Base-by-base conservation (phyloP, 1,140 invertebrate species). In the Hyles euphorbiae region DNA sequence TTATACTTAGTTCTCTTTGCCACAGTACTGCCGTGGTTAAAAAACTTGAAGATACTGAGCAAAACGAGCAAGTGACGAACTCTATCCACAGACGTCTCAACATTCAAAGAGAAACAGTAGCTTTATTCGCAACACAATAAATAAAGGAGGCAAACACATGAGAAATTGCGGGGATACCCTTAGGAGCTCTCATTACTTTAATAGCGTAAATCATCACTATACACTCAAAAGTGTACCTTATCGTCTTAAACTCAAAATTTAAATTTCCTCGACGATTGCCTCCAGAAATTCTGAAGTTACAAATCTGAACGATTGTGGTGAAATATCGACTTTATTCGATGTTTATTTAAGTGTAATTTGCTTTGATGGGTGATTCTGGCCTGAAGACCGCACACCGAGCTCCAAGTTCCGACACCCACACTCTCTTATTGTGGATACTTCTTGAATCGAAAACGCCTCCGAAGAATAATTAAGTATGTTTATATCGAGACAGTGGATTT, bases 151-250 rank as follows among this genome's bases (percentile, higher is more conserved):
- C 61, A 74, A 81, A 78, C 72, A 78, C 72, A 83, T 80, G 80
- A 86, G 78, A 83, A 81, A 86, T 83, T 80, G 78, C 77, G 61
- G 70, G 73, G 74, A 76, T 83, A 79, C 75, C 83, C 77, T 79
- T 72, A 78, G 75, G 76, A 76, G 72, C 58, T 59, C 74, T 79
- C 81, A 84, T 86, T 83, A 86, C 81, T 86, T 83, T 81, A 81
- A 86, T 81, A 77, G 78, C 81, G 66, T 78, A 75, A 80, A 77
- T 67, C 64, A 56, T 34, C 34, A 12, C 34, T 3, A 3, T 6
- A 3, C 67, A 72, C 50, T 43, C 59, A 7, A 70, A 77, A 70
- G 53, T 68, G 59, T 5, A 70, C 69, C 62, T 58, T 77, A 72
- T 53, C 8, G 10, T 22, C 2, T 11, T 8, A 0, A 32, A 33